Evolutionary conservation across 1,140 invertebrate species (phyloP), one percentile per base, ranked within the genome.

Genomic region (Diabrotica undecimpunctata): DNA sequence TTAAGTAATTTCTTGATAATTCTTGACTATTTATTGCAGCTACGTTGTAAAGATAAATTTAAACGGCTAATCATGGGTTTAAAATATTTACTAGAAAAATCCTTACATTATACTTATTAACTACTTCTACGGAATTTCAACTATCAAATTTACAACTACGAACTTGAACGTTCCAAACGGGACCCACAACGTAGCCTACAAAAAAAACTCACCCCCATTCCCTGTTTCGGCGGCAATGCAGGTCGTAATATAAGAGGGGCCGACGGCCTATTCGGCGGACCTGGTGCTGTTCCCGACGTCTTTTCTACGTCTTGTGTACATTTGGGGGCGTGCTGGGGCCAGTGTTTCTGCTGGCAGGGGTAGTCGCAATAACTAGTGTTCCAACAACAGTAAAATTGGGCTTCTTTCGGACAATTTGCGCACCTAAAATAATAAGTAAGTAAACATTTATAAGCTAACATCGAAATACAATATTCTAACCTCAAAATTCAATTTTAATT

Each of bases 331-430:
- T 90, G 89, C 8, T 77, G 76, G 0, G 82, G 62, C 89, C 89
- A 91, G 75, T 91, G 88, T 67, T 84, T 81, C 62, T 86, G 82
- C 76, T 94, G 92, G 73, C 94, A 96, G 5, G 87, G 82, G 77
- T 92, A 91, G 81, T 91, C 90, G 79, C 94, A 97, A 77, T 97
- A 97, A 39, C 92, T 90, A 0, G 94, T 96, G 79, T 96, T 96
- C 94, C 94, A 96, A 74, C 94, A 96, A 75, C 94, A 96, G 80
- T 94, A 95, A 76, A 94, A 94, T 67, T 92, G 85, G 0, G 94
- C 92, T 80, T 95, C 93, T 67, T 91, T 88, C 54, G 85, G 85
- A 80, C 94, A 97, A 72, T 87, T 85, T 0, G 91, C 88, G 78
- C 94, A 96, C 75, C 75, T 77, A 58, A 14, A 65, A 59, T 62